Evolutionary conservation across 2,888 invertebrate species (phyloP), one percentile per base, ranked within the genome.

Genomic region (Nowickia ferox): DNA sequence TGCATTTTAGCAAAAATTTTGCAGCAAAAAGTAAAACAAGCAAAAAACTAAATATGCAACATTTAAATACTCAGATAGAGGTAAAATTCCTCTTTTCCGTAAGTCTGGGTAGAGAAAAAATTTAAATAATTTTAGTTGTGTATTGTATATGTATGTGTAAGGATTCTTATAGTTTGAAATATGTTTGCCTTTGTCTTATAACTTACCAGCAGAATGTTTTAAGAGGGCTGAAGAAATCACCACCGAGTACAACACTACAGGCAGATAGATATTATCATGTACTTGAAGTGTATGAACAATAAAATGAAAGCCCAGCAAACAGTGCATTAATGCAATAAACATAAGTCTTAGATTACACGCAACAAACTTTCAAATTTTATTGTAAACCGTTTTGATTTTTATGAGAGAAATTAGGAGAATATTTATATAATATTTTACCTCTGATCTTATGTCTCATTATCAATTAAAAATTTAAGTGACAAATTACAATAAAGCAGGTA

Each of bases 141-240:
- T 19, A 3, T 38, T 53, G n/a, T 68, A n/a, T 66, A 42, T 30
- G 6, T 30, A 6, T 30, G 6, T 30, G 30, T 30, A 30, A 30
- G 3, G 30, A 30, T 30, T 71, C 44, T 30, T 13, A 17, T 30
- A 11, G 9, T 51, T 46, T 46, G n/a, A 13, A 30, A 44, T 9
- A 9, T 3, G 57, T 57, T 63, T 19, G 5, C 5, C 22, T 71
- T 72, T 57, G 48, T 38, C 76, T 74, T 57, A 75, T 79, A 69
- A 75, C 71, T 84, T 84, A 71, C 66, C 79, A 79, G 75, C 69
- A 84, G 79, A 42, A 63, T 68, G 17, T 69, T 84, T 63, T 57
- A 48, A 55, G 63, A 74, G 19, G 5, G 9, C 55, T 61, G 17
- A 51, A 61, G 17, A 51, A 61, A 61, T 51, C 55, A 53, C 30